Evolutionary conservation across 1,140 invertebrate genomes (phyloP).

Genomic region (Listronotus bonariensis): DNA sequence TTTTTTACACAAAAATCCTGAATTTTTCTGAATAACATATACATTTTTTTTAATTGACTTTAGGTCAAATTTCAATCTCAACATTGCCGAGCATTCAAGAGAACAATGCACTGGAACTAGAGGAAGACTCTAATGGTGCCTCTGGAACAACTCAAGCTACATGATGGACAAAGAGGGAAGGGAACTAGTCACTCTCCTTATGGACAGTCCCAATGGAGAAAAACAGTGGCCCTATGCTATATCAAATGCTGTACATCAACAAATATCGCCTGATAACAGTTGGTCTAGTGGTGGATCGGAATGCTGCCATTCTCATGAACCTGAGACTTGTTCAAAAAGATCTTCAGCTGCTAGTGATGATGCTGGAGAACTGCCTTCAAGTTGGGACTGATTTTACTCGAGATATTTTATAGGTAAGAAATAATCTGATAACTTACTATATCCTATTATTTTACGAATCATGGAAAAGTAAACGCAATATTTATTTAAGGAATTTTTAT

Average conservation of each 20-base stretch:
- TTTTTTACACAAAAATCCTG: no score
- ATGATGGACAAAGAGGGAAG: conserved; percentile 60
- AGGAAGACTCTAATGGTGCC: conserved; percentile 72
- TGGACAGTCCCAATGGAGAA: conserved; percentile 52
- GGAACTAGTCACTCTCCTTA: conserved; percentile 57
- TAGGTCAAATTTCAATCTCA: conserved; percentile 63
- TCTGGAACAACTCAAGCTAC: conserved; percentile 72
- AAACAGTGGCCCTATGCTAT: conserved; percentile 59
- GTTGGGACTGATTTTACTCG: conserved; percentile 77
- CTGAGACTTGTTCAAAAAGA: conserved; percentile 63
- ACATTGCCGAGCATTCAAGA: conserved; percentile 74
- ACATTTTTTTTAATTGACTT: no score
- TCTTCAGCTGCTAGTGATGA: conserved; percentile 71
- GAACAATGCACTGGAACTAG: conserved; percentile 71
- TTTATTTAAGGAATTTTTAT: no score
- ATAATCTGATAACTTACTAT: no score
- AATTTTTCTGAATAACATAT: no score
- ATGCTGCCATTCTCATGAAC: conserved; percentile 54
- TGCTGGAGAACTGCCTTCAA: conserved; percentile 65
- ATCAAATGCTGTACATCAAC: conserved; percentile 34
- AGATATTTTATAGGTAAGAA: conserved; percentile 66
- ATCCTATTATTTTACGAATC: no score
- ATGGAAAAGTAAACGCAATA: no score
- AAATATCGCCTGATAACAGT: conserved; percentile 64
- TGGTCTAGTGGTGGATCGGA: conserved; percentile 66